phyloP scores from a whole-genome alignment of 1,140 invertebrate genomes.

The Leptopilina boulardi region DNA sequence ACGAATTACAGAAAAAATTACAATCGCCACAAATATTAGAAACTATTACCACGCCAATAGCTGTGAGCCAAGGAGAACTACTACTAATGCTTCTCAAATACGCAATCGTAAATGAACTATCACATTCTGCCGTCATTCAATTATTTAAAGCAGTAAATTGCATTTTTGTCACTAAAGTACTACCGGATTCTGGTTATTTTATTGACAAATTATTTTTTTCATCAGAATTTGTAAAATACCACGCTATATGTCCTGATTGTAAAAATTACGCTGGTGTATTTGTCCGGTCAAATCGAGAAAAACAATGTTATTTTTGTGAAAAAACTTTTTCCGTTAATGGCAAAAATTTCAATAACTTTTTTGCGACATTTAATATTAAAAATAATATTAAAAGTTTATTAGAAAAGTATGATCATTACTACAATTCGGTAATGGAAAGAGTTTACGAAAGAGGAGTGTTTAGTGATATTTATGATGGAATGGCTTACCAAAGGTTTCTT shows the following conservation, averaged over 20 bases:
- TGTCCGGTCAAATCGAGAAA: slow-evolving; percentile 8
- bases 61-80: slow-evolving; percentile 23
- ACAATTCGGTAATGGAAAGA: slow-evolving; percentile 33
- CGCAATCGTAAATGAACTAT: not conserved
- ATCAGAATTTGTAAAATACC: slow-evolving; percentile 26
- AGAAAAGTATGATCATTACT: slow-evolving; percentile 39
- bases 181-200: not conserved
- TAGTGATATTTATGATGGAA: slow-evolving; percentile 39
- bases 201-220: slow-evolving; percentile 41
- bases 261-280: slow-evolving; percentile 30
- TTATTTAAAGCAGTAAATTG: slow-evolving; percentile 19
- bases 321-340: slow-evolving; percentile 4
- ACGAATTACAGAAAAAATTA: not conserved
- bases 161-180: not conserved
- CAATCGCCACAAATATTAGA: not conserved
- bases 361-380: slow-evolving; percentile 36
- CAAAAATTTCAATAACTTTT: slow-evolving; percentile 30
- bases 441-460: not conserved
- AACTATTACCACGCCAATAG: not conserved
- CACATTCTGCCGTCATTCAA: not conserved
- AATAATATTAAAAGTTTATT: slow-evolving; percentile 30
- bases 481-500: slow-evolving; percentile 25
- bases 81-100: slow-evolving; percentile 33
- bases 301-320: not conserved
- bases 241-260: slow-evolving; percentile 35